These are phyloP conservation scores for Scolanthus callimorphus DNA, from an alignment of 92 coral and sea anemone species.

Conservation along the genomic window DNA sequence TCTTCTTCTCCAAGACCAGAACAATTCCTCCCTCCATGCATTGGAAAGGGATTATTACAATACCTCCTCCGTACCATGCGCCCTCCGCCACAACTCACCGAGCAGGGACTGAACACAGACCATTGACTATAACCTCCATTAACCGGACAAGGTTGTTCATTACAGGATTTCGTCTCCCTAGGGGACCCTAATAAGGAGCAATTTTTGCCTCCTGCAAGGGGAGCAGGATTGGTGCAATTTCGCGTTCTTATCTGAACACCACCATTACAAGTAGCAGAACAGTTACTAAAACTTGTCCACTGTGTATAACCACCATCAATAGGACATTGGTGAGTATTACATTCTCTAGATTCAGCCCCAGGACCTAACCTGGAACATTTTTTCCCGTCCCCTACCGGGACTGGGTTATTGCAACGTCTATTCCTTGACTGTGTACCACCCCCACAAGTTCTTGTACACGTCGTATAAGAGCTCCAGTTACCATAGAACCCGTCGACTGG, in stretches of 20 bases:
- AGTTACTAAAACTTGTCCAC: constrained; percentile 54
- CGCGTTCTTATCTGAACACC: constrained; percentile 49
- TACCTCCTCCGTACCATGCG: constrained; percentile 22
- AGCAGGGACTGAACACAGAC: constrained; percentile 29
- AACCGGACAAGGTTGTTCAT: constrained; percentile 35
- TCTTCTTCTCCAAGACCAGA: constrained; percentile 30
- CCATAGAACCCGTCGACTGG: constrained; percentile 65
- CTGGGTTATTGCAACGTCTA: constrained; percentile 49
- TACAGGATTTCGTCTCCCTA: constrained; percentile 24
- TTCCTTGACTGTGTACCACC: constrained; percentile 46
- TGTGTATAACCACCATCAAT: constrained; percentile 51
- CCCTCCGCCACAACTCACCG: constrained; percentile 45
- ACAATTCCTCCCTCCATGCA: constrained; percentile 54
- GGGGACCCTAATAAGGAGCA: constrained; percentile 59
- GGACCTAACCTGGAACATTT: constrained; percentile 55
- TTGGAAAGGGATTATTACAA: constrained; percentile 53
- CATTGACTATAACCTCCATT: constrained; percentile 43
- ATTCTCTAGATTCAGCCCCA: constrained; percentile 18
- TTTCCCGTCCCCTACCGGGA: constrained; percentile 39
- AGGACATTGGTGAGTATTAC: constrained; percentile 46
- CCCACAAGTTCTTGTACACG: constrained; percentile 57
- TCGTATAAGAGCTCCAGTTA: constrained; percentile 46
- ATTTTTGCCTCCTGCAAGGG: constrained; percentile 41
- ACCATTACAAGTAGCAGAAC: constrained; percentile 43
- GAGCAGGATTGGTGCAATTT: constrained; percentile 64